Percentiles rank a stretch among this genome's conserved stretches.
Conservation (phyloP, 2,113 vertebrate genomes). For the Indri indri region DNA sequence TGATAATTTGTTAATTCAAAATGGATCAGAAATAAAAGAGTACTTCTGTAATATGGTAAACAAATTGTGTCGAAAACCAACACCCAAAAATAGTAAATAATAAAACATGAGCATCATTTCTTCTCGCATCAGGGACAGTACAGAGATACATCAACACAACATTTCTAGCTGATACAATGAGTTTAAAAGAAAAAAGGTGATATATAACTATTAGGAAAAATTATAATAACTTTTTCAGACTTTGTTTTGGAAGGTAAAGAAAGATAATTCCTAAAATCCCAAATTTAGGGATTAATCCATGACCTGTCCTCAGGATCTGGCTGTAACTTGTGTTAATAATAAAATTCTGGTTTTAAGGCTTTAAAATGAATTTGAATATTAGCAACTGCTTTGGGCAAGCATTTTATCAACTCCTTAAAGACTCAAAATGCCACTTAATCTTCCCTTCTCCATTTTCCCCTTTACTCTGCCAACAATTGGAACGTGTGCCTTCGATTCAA, state of each 20-base stretch:
- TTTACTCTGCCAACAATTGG: constrained; percentile 39
- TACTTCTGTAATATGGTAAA: neutral
- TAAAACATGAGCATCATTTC: neutral
- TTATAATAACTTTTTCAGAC: neutral
- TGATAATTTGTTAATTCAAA: neutral
- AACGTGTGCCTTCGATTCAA: constrained; percentile 45
- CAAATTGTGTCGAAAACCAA: neutral
- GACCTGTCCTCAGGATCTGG: neutral
- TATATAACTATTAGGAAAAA: neutral
- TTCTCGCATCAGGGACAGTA: neutral
- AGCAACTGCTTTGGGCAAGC: neutral
- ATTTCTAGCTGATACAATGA: neutral
- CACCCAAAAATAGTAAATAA: neutral
- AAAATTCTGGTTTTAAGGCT: neutral
- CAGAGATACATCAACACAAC: neutral
- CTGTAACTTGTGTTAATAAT: neutral
- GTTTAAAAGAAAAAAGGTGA: neutral
- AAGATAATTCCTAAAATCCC: neutral
- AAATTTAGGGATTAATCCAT: neutral
- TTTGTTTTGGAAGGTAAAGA: neutral
- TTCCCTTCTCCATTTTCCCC: neutral
- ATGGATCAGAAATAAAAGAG: neutral
- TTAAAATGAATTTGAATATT: constrained; percentile 14
- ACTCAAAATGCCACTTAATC: neutral
- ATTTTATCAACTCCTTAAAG: constrained; percentile 28